These are phyloP conservation scores for Notothenia rossii DNA, from an alignment of 2,113 vertebrate genomes.

Conservation along the genomic window DNA sequence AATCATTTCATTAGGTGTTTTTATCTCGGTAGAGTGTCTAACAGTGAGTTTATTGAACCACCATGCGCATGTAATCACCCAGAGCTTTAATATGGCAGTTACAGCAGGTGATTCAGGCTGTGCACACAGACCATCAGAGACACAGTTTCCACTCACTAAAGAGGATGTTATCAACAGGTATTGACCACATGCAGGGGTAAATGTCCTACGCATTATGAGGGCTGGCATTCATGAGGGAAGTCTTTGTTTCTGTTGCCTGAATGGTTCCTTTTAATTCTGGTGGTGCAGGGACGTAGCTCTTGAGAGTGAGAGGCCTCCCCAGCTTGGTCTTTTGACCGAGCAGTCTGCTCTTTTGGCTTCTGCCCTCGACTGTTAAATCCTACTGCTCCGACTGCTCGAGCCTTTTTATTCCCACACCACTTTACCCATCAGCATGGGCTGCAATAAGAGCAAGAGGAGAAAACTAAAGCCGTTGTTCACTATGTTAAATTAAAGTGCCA, in stretches of 20 bases:
- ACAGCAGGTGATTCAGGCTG: constrained; percentile 13
- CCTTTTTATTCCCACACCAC: background rate
- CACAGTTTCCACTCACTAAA: background rate
- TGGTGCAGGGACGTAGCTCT: background rate
- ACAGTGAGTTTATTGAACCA: background rate
- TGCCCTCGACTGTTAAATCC: background rate
- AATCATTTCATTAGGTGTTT: background rate
- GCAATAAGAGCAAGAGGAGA: background rate
- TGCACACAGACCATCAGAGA: background rate
- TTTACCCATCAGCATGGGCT: background rate
- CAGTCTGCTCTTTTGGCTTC: constrained; percentile 16
- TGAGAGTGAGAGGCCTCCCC: constrained; percentile 4
- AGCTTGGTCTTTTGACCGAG: constrained; percentile 5
- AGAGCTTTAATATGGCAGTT: constrained; percentile 10
- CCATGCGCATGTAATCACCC: background rate
- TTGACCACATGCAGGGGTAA: background rate
- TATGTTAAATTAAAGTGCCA: constrained; percentile 31
- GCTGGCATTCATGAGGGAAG: constrained; percentile 1
- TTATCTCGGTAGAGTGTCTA: background rate
- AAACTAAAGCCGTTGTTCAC: constrained; percentile 4
- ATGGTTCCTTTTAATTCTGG: constrained; percentile 20
- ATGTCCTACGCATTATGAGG: background rate
- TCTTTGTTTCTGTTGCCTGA: constrained; percentile 15
- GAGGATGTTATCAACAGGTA: background rate
- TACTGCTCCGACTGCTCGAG: background rate